phyloP scores from a whole-genome alignment of 2,888 invertebrate genomes.

The Xestia c-nigrum region DNA sequence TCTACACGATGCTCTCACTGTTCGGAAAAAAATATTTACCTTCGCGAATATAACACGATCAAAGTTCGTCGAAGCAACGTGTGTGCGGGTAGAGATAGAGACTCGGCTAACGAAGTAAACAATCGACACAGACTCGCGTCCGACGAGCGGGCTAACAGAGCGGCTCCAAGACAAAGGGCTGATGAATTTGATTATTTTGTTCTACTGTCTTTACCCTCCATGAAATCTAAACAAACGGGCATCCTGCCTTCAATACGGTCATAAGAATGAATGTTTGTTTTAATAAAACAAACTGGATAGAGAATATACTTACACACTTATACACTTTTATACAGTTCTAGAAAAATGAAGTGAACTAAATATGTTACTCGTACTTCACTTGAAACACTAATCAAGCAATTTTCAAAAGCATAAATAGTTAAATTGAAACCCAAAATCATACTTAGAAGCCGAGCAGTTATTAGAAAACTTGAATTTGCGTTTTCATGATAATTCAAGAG shows the following conservation, averaged over 20 bases:
- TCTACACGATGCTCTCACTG: slow-evolving; percentile 39
- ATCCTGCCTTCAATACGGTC: slow-evolving; percentile 22
- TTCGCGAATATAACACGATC: slow-evolving; percentile 75
- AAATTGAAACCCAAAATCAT: not conserved
- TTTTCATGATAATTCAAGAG: slow-evolving; percentile 11
- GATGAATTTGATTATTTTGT: slow-evolving; percentile 86
- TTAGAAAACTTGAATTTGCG: not conserved
- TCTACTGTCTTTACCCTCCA: slow-evolving; percentile 74
- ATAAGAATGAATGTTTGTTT: slow-evolving; percentile 7
- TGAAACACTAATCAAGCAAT: not conserved
- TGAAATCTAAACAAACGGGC: slow-evolving; percentile 76
- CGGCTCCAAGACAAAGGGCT: slow-evolving; percentile 83
- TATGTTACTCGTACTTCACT: not conserved
- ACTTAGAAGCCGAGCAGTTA: not conserved
- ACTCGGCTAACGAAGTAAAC: slow-evolving; percentile 89
- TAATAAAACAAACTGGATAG: not conserved
- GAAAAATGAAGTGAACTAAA: not conserved
- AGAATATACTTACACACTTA: too few relatives aligned
- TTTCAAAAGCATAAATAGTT: not conserved
- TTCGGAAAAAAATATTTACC: slow-evolving; percentile 70
- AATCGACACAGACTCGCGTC: slow-evolving; percentile 84
- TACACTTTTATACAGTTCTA: not conserved
- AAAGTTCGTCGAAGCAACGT: slow-evolving; percentile 78
- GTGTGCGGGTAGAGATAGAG: slow-evolving; percentile 80
- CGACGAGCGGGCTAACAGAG: slow-evolving; percentile 78